Evolutionary conservation across 2,113 vertebrate species (phyloP), one percentile per base, ranked within the genome.

Genomic region (Catharus fuscescens): DNA sequence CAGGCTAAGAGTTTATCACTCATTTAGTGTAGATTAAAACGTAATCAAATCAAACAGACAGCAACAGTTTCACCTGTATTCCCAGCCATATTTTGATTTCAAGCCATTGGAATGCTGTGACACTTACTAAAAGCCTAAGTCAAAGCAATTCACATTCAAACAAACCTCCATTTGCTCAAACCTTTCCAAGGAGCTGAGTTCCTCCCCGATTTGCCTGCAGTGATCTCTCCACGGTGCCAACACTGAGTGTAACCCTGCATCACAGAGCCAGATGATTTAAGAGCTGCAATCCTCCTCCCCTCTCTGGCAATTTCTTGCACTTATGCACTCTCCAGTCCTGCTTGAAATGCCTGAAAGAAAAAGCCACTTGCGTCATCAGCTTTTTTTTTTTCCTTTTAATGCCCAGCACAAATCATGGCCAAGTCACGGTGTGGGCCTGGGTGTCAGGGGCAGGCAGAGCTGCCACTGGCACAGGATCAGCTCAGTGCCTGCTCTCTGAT

Each of bases 201-300:
- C 60, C 80, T 32, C 54, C 47, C 45, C 8, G 34, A 6, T 90
- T 66, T 76, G 65, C 88, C 83, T 36, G 80, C 83, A 94, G 83
- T 19, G 53, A 64, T 71, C 26, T 62, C 80, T 80, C 34, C 26
- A 6, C 32, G 1, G 32, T 80, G 83, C 95, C 72, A 88, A 28
- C 83, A 70, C 54, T 8, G 48, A 70, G 48, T 1, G 8, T n/a
- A 86, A 80, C 53, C 52, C 92, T 53, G 92, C 85, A 56, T 45
- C 64, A 10, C 53, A 52, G 81, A 28, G 40, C 74, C 71, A 62
- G 90, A 54, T 19, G 7, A 60, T 62, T 65, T 42, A 71, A 90
- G 79, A 59, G 67, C 95, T 90, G 74, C 90, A 88, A 23, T 70
- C 81, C 73, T 93, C 90, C 86, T 91, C 67, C 90, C 52, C 38